Conservation (phyloP, 2,113 vertebrate genomes). For the Corythornis vintsioides region DNA sequence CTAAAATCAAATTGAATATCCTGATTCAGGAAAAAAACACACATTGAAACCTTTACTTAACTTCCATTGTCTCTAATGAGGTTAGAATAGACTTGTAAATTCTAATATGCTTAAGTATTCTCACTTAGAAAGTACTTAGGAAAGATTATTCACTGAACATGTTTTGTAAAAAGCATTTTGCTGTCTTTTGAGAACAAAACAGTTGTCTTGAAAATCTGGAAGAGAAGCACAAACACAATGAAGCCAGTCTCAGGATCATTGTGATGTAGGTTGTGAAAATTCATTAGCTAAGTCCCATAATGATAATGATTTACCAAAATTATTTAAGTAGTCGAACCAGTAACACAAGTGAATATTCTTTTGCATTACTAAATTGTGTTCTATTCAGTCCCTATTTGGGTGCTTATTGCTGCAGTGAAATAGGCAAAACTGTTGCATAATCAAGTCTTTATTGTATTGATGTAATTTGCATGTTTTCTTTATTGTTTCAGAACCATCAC, state of each 20-base stretch:
- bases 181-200: background rate
- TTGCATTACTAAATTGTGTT: constrained; percentile 10
- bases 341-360: constrained; percentile 3
- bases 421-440: constrained; percentile 25
- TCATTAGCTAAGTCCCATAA: background rate
- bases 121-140: background rate
- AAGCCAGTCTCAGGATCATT: background rate
- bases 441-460: constrained; percentile 40
- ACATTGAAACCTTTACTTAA: background rate
- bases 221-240: background rate
- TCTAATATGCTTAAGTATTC: background rate
- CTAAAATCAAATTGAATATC: background rate
- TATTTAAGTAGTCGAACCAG: constrained; percentile 13
- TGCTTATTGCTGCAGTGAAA: constrained; percentile 20
- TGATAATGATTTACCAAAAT: background rate
- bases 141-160: background rate
- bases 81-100: background rate
- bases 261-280: background rate
- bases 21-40: background rate
- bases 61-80: background rate
- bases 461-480: constrained; percentile 47
- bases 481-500: constrained; percentile 49
- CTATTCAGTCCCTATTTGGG: background rate
- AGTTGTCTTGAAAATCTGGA: background rate
- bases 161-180: background rate